Conservation (phyloP, 2,888 invertebrate genomes). For the Octonoba sinensis region DNA sequence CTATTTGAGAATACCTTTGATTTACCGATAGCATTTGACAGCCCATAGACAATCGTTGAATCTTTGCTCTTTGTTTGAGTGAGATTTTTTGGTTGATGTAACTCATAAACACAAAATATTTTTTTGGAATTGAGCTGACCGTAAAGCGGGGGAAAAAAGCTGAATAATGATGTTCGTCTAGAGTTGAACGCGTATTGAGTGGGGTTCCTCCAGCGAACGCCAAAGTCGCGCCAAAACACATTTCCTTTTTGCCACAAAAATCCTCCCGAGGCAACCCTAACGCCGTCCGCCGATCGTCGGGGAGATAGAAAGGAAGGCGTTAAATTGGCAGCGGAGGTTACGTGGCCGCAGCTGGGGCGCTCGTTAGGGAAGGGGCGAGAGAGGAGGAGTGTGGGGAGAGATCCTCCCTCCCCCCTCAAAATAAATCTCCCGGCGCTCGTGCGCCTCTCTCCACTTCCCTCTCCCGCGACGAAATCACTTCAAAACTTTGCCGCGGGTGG, state of each 20-base stretch:
- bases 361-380: conserved; percentile 26
- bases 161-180: background rate
- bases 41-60: too few species aligned
- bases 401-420: conserved; percentile 1
- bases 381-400: conserved; percentile 26
- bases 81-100: too few species aligned
- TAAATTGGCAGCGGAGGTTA: conserved; percentile 63
- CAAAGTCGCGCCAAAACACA: conserved; percentile 16
- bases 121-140: too few species aligned
- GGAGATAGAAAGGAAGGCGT: conserved; percentile 60
- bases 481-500: conserved; percentile 45
- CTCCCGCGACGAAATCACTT: conserved; percentile 48
- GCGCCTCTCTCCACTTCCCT: background rate
- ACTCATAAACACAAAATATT: too few species aligned
- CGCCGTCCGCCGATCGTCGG: conserved; percentile 53
- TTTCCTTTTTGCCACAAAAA: conserved; percentile 26
- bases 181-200: background rate
- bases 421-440: background rate
- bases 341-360: conserved; percentile 47
- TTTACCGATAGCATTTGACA: too few species aligned
- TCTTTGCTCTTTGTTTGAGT: too few species aligned
- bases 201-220: conserved; percentile 54
- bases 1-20: too few species aligned
- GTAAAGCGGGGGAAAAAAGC: too few species aligned
- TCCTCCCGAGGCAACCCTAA: conserved; percentile 31